Evolutionary conservation across 2,888 invertebrate species (phyloP).

Genomic region (Galerucella pusilla): DNA sequence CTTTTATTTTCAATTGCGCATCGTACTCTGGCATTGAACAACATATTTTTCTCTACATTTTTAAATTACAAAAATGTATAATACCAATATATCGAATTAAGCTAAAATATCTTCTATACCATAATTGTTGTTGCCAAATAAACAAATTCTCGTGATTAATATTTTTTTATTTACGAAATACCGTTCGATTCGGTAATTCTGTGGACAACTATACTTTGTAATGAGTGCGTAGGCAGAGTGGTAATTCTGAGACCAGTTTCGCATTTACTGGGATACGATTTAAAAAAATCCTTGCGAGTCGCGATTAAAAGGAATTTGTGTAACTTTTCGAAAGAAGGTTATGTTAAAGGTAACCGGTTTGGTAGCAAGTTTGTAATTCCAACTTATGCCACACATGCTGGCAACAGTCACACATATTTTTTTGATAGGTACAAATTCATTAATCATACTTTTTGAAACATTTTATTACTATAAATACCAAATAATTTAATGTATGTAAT

Average conservation of each 20-base stretch:
- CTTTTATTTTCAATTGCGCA: no score
- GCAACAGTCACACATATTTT: constrained; percentile 10
- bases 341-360: constrained; percentile 44
- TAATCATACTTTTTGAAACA: no score
- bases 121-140: no score
- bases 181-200: constrained; percentile 1
- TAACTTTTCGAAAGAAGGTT: constrained; percentile 47
- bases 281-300: constrained; percentile 20
- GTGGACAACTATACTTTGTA: neutral
- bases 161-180: neutral
- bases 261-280: constrained; percentile 4
- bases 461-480: no score
- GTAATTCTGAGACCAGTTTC: constrained; percentile 8
- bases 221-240: constrained; percentile 5
- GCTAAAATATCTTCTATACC: no score
- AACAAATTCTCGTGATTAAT: no score
- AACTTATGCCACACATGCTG: constrained; percentile 27
- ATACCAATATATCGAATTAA: no score
- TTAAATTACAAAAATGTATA: no score
- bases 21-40: no score
- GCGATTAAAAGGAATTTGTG: constrained; percentile 43
- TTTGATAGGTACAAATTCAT: neutral
- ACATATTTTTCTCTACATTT: no score
- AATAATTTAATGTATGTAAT: no score
- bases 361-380: constrained; percentile 45